phyloP scores from a whole-genome alignment of 2,888 invertebrate genomes.

The Hirtodrosophila confusa region DNA sequence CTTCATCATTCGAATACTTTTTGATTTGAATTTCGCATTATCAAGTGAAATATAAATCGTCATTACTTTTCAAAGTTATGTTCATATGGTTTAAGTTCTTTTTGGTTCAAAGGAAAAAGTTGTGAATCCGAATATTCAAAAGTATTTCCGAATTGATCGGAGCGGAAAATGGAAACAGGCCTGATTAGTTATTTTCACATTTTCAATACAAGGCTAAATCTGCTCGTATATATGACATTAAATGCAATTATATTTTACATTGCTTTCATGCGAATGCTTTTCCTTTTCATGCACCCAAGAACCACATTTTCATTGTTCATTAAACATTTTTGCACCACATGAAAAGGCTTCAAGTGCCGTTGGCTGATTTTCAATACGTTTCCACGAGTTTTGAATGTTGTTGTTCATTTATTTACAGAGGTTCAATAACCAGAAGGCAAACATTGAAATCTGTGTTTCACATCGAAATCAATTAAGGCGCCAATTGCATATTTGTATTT shows the following conservation, averaged over 20 bases:
- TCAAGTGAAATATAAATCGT: no score
- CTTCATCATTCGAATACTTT: no score
- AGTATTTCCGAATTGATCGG: no score
- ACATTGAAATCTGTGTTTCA: conserved; percentile 59
- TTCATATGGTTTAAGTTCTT: no score
- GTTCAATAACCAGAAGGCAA: conserved; percentile 65
- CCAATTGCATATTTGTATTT: conserved; percentile 66
- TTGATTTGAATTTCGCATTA: no score
- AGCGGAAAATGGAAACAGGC: no score
- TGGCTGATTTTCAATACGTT: conserved; percentile 23
- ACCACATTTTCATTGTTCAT: conserved; percentile 45
- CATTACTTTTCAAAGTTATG: no score
- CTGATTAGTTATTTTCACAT: no score
- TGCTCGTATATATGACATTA: no score
- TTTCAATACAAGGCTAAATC: no score
- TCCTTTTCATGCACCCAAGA: background rate
- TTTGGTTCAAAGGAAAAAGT: no score
- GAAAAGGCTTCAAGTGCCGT: conserved; percentile 60
- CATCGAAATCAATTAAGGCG: conserved; percentile 76
- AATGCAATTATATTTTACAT: background rate
- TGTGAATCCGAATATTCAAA: no score
- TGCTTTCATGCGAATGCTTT: background rate
- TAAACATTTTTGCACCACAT: conserved; percentile 70
- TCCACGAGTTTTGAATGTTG: conserved; percentile 23
- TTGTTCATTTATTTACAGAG: conserved; percentile 30